These are phyloP conservation scores for Pheosia tremula DNA, from an alignment of 2,888 invertebrate species.

Conservation along the genomic window DNA sequence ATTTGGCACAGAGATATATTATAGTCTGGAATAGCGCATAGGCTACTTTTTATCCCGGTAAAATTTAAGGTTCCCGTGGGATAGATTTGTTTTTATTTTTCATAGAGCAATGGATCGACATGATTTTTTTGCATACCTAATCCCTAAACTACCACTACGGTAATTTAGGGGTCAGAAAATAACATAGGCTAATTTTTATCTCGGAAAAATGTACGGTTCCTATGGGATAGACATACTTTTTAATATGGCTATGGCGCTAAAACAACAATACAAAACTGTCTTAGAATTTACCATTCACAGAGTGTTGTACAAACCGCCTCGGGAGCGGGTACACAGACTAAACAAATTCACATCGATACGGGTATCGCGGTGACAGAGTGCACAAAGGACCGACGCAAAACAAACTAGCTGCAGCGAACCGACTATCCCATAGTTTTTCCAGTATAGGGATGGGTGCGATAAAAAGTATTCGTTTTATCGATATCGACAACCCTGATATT, in stretches of 20 bases:
- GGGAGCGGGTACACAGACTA: constrained; percentile 2
- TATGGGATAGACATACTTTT: too few species aligned
- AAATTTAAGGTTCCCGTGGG: too few species aligned
- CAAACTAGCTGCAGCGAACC: constrained; percentile 7
- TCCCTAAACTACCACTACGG: too few species aligned
- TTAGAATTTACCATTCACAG: background rate
- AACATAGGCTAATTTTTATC: too few species aligned
- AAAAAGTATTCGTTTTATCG: background rate
- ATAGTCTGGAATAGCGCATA: too few species aligned
- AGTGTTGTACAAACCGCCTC: background rate
- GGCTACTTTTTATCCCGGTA: too few species aligned
- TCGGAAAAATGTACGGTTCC: too few species aligned
- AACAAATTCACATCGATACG: constrained; percentile 8
- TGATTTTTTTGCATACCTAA: too few species aligned
- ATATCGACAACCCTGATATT: background rate
- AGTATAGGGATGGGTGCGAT: background rate
- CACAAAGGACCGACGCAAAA: constrained; percentile 5
- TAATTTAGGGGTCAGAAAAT: too few species aligned
- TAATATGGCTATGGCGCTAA: background rate
- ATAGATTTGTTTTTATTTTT: too few species aligned
- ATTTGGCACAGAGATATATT: too few species aligned
- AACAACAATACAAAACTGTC: constrained; percentile 1
- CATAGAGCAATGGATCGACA: too few species aligned
- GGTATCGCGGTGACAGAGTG: constrained; percentile 4
- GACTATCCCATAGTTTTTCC: constrained; percentile 1